Base-by-base conservation (phyloP, 2,888 invertebrate species). In the Phalangium opilio region DNA sequence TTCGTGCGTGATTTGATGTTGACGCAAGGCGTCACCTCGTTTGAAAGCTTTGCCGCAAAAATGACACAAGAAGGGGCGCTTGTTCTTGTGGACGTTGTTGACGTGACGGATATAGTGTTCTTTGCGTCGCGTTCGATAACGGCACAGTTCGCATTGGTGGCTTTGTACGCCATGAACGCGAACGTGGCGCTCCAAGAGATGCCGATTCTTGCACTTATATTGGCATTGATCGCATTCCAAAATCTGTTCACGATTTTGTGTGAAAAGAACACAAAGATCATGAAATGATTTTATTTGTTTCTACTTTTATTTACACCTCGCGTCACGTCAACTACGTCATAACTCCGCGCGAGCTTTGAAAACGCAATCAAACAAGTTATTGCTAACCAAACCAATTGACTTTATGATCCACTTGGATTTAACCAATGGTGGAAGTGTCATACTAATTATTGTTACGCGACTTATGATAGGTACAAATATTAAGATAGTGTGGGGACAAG, bases 21-120 rank as follows among this genome's bases (percentile, higher is more conserved):
- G 67, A 45, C 66, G 66, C 2, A 73, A 60, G 1, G 71, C 68
- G 57, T 73, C 73, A 4, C 66, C 64, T 38, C 72, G 63, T 54
- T 73, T 73, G 55, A 73, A 73, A 7, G 68, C 66, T 54, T 69
- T 69, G 3, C 70, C 72, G 58, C 73, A 73, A 1, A 66, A 54
- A 44, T 72, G 70, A 62, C 73, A 73, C 27, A 72, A 65, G 49
- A 67, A 70, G 0, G 72, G 72, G n/a, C 72, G 59, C 33, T 63
- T 61, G 50, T 69, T 65, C n/a, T 63, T 64, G 54, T 73, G 73
- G 7, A 72, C 70, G 52, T 69, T 69, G 39, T 66, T 66, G 3
- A 62, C 57, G 50, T 69, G 69, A 2, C 69, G 55, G 4, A 61
- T 52, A 44, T 60, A 63, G 46, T 67, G 66, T 44, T 65, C 66